A percentile compares a stretch with the other conserved stretches of the same genome.
phyloP scores from a whole-genome alignment of 1,140 invertebrate species.

The Helicoverpa armigera region DNA sequence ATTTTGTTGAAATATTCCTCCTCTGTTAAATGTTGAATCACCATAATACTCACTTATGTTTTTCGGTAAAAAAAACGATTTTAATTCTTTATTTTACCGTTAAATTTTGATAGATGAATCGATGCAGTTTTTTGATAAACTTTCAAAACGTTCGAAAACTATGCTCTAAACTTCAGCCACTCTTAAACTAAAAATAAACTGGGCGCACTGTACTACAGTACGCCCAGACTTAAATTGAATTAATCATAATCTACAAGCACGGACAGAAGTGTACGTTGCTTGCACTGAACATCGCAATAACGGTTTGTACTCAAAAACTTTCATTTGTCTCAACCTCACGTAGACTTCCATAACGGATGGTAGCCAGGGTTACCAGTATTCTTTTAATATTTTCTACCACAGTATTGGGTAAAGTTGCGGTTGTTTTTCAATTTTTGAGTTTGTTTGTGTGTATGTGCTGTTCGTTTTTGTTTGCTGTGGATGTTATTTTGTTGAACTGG shows the following conservation, averaged over 20 bases:
- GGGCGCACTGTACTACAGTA: neutral
- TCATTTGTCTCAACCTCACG: constrained; percentile 42
- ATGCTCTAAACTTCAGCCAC: neutral
- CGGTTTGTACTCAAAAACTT: constrained; percentile 18
- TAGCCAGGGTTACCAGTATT: neutral
- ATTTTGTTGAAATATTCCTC: no score
- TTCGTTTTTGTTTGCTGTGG: neutral
- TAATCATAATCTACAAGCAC: constrained; percentile 1
- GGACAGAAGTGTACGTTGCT: neutral
- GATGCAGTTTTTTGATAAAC: no score
- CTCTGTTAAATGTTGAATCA: no score
- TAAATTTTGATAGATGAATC: no score
- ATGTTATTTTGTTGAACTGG: no score
- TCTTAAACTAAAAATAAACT: neutral
- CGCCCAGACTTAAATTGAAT: neutral
- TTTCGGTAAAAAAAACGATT: no score
- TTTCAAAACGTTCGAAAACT: no score
- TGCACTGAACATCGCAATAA: constrained; percentile 31
- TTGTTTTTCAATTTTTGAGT: constrained; percentile 20
- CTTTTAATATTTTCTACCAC: constrained; percentile 4
- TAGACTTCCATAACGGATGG: constrained; percentile 25
- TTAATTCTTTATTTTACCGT: no score
- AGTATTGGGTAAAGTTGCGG: no score
- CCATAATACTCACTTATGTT: no score
- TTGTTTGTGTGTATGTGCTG: neutral